Conservation (phyloP, 1,140 invertebrate genomes). For the Augochlora pura region DNA sequence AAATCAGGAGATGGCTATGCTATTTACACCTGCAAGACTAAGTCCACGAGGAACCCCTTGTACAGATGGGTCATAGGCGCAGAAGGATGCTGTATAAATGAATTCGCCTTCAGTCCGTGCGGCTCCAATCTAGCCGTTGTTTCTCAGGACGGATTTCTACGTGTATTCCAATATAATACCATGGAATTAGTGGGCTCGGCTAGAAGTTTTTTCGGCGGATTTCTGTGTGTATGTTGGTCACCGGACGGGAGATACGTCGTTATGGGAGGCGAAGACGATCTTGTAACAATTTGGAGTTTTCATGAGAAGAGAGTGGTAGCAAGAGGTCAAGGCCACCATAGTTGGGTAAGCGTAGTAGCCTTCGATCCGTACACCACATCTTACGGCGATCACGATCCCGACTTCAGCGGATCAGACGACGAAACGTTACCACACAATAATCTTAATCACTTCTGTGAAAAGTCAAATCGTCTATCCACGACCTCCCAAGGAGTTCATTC, state of each 20-base stretch:
- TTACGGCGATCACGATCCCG: conserved; percentile 82
- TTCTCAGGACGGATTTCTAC: conserved; percentile 96
- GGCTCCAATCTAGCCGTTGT: conserved; percentile 95
- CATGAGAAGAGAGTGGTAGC: conserved; percentile 96
- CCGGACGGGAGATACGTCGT: conserved; percentile 97
- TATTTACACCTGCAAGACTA: conserved; percentile 97
- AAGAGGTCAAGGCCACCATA: conserved; percentile 95
- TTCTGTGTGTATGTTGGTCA: conserved; percentile 98
- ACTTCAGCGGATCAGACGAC: conserved; percentile 83
- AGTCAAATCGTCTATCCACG: conserved; percentile 67
- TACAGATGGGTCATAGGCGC: conserved; percentile 93
- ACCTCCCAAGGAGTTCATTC: conserved; percentile 75
- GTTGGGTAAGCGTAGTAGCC: conserved; percentile 98
- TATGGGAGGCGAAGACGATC: conserved; percentile 98
- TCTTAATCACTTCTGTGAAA: conserved; percentile 77
- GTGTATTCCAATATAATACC: conserved; percentile 98
- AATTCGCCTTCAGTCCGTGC: conserved; percentile 98
- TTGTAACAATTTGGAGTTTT: conserved; percentile 98
- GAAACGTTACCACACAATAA: conserved; percentile 80
- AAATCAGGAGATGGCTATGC: conserved; percentile 97
- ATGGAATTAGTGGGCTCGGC: conserved; percentile 96
- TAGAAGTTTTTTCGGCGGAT: conserved; percentile 98
- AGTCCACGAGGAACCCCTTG: conserved; percentile 96
- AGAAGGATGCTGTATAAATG: conserved; percentile 94
- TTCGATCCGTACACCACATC: conserved; percentile 96